Evolutionary conservation across 2,797 vertebrate genomes (phyloP).

Genomic region (Pseudocheirus occidentalis): DNA sequence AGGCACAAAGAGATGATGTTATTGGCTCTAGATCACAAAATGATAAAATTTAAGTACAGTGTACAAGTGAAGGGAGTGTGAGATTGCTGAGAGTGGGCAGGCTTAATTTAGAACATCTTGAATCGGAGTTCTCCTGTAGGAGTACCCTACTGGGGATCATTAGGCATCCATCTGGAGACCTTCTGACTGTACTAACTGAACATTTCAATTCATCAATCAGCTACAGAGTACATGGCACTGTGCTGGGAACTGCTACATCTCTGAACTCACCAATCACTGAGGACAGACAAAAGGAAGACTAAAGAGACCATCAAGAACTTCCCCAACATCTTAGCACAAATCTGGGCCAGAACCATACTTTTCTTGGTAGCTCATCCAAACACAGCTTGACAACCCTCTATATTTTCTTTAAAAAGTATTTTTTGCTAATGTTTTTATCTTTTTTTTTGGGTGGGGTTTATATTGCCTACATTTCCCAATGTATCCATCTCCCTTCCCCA

Average conservation of each 20-base stretch:
- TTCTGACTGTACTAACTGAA: not conserved
- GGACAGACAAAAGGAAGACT: not conserved
- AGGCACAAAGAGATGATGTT: not conserved
- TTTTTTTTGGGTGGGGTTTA: not conserved
- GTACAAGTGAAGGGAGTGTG: not conserved
- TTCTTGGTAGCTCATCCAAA: not conserved
- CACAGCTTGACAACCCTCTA: not conserved
- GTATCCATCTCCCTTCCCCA: not conserved
- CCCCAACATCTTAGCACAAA: not conserved
- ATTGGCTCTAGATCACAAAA: not conserved
- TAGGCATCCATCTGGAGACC: not conserved
- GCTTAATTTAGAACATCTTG: not conserved
- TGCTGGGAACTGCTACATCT: not conserved
- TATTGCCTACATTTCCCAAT: not conserved
- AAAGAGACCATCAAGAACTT: not conserved
- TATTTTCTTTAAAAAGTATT: not conserved
- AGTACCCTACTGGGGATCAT: not conserved
- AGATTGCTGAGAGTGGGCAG: not conserved
- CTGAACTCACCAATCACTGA: not conserved
- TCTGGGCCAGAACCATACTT: not conserved
- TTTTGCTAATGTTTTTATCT: not conserved
- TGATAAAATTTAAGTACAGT: not conserved
- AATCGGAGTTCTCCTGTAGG: not conserved
- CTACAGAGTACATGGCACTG: not conserved
- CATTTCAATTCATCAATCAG: not conserved